Base-by-base conservation (phyloP, 2,888 invertebrate species). In the Aelia acuminata region DNA sequence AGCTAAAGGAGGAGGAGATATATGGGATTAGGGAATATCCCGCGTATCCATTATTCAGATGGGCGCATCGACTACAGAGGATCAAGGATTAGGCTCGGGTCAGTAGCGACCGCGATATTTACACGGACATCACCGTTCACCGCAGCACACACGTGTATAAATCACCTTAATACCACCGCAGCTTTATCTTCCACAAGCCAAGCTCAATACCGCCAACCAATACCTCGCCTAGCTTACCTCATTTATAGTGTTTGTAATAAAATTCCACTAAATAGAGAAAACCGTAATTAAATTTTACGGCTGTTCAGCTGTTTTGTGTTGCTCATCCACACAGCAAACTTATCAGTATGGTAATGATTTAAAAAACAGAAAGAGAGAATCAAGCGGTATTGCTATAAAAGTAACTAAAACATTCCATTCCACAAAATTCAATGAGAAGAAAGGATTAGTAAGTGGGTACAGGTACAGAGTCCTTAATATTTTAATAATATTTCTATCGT, bases 31-130 rank as follows among this genome's bases (percentile, higher is more conserved):
- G 63, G 10, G 63, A 31, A 70, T 70, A 70, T 70, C 63, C 63
- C 31, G 63, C 35, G 63, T 70, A 70, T 70, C 63, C 63, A 70
- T 70, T 70, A 70, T 70, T 70, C 63, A 70, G 63, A 35, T 35
- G 35, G 63, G 18, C 18, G 63, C 18, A 70, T 70, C 20, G 63
- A 35, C 26, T 70, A 70, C 63, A 70, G 63, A 70, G 63, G 63
- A 70, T 70, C 63, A 70, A 22, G 63, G 63, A 70, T 70, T 70
- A 70, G 31, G 35, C 31, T 5, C 63, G 63, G 63, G 63, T 70
- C 63, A 70, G 63, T 70, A 57, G 63, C 63, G 63, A 80, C 80
- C 43, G n/a, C 80, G 63, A 80, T 80, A 80, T 80, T 80, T 80
- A 80, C 43, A 80, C 43, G 80, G 80, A 39, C 80, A 80, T 80